phyloP scores from a whole-genome alignment of 2,888 invertebrate species.

The Eurytoma californica region DNA sequence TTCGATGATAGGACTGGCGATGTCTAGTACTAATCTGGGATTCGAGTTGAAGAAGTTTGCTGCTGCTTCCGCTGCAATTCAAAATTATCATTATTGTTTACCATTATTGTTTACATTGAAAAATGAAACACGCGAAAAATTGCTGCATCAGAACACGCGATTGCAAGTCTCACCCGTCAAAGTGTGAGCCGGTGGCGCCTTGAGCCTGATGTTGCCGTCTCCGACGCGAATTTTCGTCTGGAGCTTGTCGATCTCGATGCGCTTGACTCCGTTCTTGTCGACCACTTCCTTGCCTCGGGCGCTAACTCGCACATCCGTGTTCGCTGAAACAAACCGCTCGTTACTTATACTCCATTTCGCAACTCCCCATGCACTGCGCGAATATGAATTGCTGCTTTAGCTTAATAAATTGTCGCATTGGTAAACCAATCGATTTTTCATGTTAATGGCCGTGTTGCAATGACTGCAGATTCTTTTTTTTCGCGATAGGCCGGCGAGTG shows the following conservation, averaged over 20 bases:
- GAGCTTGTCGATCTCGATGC: slow-evolving; percentile 80
- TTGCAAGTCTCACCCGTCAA: slow-evolving; percentile 63
- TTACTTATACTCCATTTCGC: too few species aligned
- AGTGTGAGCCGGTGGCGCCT: slow-evolving; percentile 69
- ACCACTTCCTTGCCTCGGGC: slow-evolving; percentile 78
- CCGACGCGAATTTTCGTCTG: slow-evolving; percentile 79
- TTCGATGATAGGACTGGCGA: slow-evolving; percentile 82
- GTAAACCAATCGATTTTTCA: too few species aligned
- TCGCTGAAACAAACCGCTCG: slow-evolving; percentile 73
- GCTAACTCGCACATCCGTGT: slow-evolving; percentile 79
- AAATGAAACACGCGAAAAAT: too few species aligned
- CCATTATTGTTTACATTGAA: too few species aligned
- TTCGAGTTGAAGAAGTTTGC: slow-evolving; percentile 83
- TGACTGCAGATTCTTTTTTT: too few species aligned
- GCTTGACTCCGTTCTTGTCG: slow-evolving; percentile 79
- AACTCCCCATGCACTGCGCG: too few species aligned
- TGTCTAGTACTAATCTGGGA: slow-evolving; percentile 81
- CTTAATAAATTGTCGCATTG: too few species aligned
- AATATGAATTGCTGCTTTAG: too few species aligned
- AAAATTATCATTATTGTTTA: slow-evolving; percentile 10
- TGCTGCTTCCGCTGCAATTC: slow-evolving; percentile 80
- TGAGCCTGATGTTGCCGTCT: slow-evolving; percentile 79
- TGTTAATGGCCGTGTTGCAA: too few species aligned
- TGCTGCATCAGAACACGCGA: too few species aligned
- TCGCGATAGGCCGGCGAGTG: too few species aligned